Evolutionary conservation across 2,113 vertebrate species (phyloP), one percentile per base, ranked within the genome.

Genomic region (Chrysochloris asiatica): DNA sequence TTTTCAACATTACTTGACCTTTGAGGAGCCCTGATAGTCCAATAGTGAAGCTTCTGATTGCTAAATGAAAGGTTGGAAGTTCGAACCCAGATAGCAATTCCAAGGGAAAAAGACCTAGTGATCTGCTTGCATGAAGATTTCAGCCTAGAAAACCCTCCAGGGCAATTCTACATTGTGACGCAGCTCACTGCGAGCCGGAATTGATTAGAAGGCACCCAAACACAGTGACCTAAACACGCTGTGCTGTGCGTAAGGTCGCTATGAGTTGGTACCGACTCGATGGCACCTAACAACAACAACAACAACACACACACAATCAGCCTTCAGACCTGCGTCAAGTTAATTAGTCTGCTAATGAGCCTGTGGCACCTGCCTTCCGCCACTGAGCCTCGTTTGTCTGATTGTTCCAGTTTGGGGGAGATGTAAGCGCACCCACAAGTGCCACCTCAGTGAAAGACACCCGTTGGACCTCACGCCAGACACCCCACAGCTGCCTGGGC

Each of bases 341-440:
- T 6, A 19, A 2, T 11, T 72, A 12, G 45, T 28, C 17, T 28
- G 28, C 17, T 22, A 61, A 71, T 10, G n/a, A 28, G 43, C 14
- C 33, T 22, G 10, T 22, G 43, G 4, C 12, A n/a, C 0, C 54
- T 19, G 45, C 50, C 92, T 52, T 38, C 41, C 36, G 6, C 48
- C 43, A 22, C 10, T 8, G n/a, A 81, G 22, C 67, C n/a, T 4
- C 2, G 6, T 10, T 67, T 26, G 59, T 28, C 63, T 3, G 9
- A 1, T 12, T 36, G 26, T 41, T 16, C 6, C 33, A 3, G 11
- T 11, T 30, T 50, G 0, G 3, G 10, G 19, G 24, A 36, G 8
- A 22, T 17, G 0, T 8, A 4, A 10, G 67, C 26, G 12, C 0
- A 0, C 72, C 17, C 3, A 3, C 43, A 61, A 43, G 59, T 50